Percentiles rank a stretch among this genome's conserved stretches.
phyloP scores from a whole-genome alignment of 2,888 invertebrate genomes.

The Leuctra nigra region DNA sequence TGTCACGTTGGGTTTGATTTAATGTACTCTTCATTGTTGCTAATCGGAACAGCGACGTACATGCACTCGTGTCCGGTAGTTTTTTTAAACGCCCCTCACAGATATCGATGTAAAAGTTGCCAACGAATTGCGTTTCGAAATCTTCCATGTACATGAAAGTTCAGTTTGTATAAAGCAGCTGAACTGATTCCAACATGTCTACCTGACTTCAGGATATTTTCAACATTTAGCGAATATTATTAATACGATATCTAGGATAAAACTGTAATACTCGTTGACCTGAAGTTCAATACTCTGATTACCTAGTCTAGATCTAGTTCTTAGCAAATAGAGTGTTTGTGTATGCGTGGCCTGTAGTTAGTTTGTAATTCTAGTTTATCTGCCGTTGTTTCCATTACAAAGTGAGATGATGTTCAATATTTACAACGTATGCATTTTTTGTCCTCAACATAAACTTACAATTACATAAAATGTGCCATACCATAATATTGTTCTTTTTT shows the following conservation, averaged over 20 bases:
- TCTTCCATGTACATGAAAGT: constrained; percentile 16
- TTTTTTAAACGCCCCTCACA: no score
- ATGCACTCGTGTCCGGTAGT: no score
- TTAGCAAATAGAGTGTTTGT: constrained; percentile 5
- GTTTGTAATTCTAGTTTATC: no score
- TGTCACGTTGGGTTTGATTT: no score
- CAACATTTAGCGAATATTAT: constrained; percentile 1
- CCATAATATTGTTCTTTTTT: neutral
- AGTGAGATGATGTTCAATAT: no score
- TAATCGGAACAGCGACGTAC: no score
- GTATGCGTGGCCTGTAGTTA: constrained; percentile 16
- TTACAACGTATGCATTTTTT: neutral
- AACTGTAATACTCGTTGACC: neutral
- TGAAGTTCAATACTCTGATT: neutral
- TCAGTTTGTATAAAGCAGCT: constrained; percentile 4
- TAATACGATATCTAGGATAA: neutral
- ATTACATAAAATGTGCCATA: constrained; percentile 8
- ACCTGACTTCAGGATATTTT: constrained; percentile 12
- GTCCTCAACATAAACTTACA: neutral
- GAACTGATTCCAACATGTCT: constrained; percentile 10
- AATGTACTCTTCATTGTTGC: no score
- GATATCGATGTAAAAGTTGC: constrained; percentile 6
- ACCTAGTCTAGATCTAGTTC: neutral
- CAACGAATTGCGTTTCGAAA: neutral
- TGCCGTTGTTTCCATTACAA: no score